Conservation (phyloP, 2,888 invertebrate genomes). For the Bhutanitis thaidina region DNA sequence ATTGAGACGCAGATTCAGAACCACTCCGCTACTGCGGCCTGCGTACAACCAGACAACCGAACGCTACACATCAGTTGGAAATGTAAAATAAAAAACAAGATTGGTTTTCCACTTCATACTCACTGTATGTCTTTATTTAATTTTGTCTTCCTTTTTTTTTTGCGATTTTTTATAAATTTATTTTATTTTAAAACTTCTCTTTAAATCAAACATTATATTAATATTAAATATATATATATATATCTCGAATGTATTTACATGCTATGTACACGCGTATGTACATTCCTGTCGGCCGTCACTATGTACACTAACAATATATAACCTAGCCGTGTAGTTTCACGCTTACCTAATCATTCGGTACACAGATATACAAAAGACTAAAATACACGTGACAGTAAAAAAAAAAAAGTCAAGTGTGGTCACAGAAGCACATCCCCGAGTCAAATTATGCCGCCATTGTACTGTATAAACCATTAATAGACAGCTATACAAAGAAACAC, state of each 20-base stretch:
- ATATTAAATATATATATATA: conserved; percentile 71
- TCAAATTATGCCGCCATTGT: too few relatives aligned
- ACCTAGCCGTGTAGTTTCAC: conserved; percentile 27
- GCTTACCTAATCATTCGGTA: conserved; percentile 34
- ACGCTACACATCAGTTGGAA: too few relatives aligned
- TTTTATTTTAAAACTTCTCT: conserved; percentile 69
- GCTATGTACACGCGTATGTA: conserved; percentile 69
- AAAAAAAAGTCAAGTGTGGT: conserved; percentile 22
- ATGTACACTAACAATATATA: conserved; percentile 31
- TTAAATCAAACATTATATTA: conserved; percentile 72
- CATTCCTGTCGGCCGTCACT: conserved; percentile 36
- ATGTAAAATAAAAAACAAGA: conserved; percentile 56
- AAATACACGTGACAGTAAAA: conserved; percentile 24
- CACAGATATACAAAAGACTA: conserved; percentile 40
- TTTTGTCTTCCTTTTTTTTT: conserved; percentile 69
- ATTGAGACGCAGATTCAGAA: too few relatives aligned
- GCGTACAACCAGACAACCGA: too few relatives aligned
- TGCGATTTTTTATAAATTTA: conserved; percentile 61
- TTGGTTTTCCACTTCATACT: conserved; percentile 74
- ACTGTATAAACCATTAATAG: too few relatives aligned
- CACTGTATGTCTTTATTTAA: conserved; percentile 72
- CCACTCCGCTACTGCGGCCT: too few relatives aligned
- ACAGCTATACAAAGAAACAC: too few relatives aligned
- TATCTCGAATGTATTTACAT: conserved; percentile 71
- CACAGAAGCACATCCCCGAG: too few relatives aligned